Base-by-base conservation (phyloP, 2,888 invertebrate species). In the Alloscopus bannaensis region DNA sequence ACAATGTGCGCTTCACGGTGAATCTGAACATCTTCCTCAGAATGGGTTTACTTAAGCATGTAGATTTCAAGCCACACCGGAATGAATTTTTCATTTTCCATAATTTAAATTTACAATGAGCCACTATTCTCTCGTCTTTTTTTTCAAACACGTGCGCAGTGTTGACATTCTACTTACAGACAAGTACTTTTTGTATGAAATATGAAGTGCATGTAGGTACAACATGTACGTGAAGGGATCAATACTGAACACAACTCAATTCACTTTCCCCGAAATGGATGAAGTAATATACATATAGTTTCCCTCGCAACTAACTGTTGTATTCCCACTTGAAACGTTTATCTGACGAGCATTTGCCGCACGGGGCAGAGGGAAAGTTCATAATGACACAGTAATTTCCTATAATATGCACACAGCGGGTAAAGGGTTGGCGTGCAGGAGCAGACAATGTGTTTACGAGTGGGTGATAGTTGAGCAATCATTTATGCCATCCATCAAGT, bases 81-180 rank as follows among this genome's bases (percentile, higher is more conserved):
- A 59, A 75, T 65, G 75, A 75, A 75, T 75, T 57, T 75, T 75
- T 75, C 65, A 75, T 75, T 75, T 75, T 66, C 18, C n/a, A 22
- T 52, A 20, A 66, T 75, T 75, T 73, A 73, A 73, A 73, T 65
- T 75, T 66, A 66, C 65, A 75, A 75, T 66, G 66, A 75, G 66
- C 16, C 52, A 59, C 52, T 11, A 11, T 47, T 45, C 36, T 40
- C 8, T n/a, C 36, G 18, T 13, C 50, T 18, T 50, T 4, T n/a
- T 4, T 16, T 4, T 8, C 6, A n/a, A n/a, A 36, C 6, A 36
- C 36, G 6, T 6, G 13, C 36, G 36, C 8, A 36, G 36, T 36
- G 8, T 36, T 6, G 36, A 36, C 13, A 13, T 36, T 8, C 36
- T 13, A 36, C 36, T 36, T 13, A 8, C 36, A 36, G 36, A 36